Evolutionary conservation across 1,140 invertebrate species (phyloP), one percentile per base, ranked within the genome.

Genomic region (Heliconius himera): DNA sequence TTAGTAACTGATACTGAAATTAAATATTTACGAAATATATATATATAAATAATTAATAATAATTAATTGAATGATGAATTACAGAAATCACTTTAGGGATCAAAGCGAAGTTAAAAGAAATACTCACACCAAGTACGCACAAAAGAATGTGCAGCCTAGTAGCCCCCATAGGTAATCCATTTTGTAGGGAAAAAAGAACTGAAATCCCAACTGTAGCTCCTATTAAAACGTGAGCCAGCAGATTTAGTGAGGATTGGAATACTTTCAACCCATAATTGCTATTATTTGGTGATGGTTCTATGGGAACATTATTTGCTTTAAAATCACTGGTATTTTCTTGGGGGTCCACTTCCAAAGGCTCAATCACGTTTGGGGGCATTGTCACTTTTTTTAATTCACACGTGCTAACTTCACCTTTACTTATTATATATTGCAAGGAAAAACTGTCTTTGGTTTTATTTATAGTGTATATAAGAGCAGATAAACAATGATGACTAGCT

Each of bases 1-100:
- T 92, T 18, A 95, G 82, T 8, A 94, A 81, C 81, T 94, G 93
- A 77, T 93, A 94, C 93, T 95, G 84, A 90, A 93, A 70, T 16
- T 76, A 51, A 77, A 29, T 41, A 70, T 33, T n/a, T 36, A 5
- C 51, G 3, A 29, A 70, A 70, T 20, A 33, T 0, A 77, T 22
- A n/a, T 26, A 9, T 75, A 66, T 49, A 76, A 49, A 71, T 56
- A 6, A 38, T 22, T 41, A 54, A n/a, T 60, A 60, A 22, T 22
- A 3, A 60, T n/a, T 8, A 56, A 51, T 51, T 51, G n/a, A n/a
- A 16, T 51, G n/a, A 18, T 51, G 6, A 20, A 51, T 20, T 46
- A 46, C 4, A 16, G 41, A 20, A 51, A 51, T 20, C 5, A 20
- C 41, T 46, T 46, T 51, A 51, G 18, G 49, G 8, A 6, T 51